Conservation (phyloP, 2,888 invertebrate genomes). For the Tuta absoluta region DNA sequence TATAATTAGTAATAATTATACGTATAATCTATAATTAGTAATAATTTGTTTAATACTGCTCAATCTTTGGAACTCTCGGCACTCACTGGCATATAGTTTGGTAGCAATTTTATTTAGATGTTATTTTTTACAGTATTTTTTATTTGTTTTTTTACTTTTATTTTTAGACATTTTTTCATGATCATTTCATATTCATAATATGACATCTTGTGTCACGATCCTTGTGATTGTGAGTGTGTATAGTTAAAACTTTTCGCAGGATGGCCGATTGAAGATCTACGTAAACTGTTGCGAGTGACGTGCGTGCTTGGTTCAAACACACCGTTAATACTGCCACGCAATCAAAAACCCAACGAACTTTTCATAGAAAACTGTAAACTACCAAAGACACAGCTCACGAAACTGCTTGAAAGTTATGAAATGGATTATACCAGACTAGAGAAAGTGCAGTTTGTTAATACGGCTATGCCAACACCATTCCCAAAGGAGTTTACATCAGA, state of each 20-base stretch:
- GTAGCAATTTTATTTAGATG: no score
- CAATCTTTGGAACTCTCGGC: no score
- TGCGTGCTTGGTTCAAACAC: background rate
- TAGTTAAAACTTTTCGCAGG: background rate
- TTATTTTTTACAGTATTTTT: no score
- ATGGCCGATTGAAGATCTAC: background rate
- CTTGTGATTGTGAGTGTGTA: background rate
- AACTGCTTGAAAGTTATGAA: background rate
- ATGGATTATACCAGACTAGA: background rate
- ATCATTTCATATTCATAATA: no score
- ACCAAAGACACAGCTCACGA: background rate
- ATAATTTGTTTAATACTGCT: no score
- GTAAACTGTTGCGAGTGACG: background rate
- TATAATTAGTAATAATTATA: no score
- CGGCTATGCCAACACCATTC: background rate
- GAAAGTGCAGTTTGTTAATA: background rate
- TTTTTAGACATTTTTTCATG: no score
- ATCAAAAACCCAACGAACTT: background rate
- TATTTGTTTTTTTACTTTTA: no score
- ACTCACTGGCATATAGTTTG: no score
- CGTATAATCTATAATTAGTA: no score
- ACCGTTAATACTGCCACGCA: background rate
- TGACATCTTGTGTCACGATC: no score
- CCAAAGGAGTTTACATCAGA: background rate
- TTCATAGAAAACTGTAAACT: constrained; percentile 2